These are phyloP conservation scores for Eulemur coronatus DNA, from an alignment of 2,797 vertebrate genomes.

Conservation along the genomic window DNA sequence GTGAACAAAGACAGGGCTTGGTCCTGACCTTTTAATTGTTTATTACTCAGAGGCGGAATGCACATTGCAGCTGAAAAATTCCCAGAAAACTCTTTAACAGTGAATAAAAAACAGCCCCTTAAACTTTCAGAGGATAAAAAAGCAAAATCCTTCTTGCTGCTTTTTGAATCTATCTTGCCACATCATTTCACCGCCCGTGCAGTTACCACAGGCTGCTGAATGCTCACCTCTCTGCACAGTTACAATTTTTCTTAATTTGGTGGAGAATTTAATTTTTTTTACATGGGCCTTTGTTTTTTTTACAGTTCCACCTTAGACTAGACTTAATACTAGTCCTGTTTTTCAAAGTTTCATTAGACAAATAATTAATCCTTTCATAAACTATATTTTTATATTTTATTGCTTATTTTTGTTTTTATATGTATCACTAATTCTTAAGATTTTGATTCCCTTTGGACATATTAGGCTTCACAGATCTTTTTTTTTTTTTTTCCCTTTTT, in stretches of 20 bases:
- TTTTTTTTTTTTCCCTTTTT: no score
- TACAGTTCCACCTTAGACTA: background rate
- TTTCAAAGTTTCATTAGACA: background rate
- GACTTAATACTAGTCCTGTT: background rate
- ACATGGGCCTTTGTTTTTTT: background rate
- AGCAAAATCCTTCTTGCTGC: background rate
- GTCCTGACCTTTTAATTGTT: background rate
- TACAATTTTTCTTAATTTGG: background rate
- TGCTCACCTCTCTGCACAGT: background rate
- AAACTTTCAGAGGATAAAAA: background rate
- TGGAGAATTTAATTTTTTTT: background rate
- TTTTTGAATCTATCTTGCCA: background rate
- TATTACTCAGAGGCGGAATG: background rate
- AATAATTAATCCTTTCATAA: background rate
- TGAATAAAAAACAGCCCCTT: background rate
- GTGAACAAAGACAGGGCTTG: background rate
- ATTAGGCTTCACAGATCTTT: background rate
- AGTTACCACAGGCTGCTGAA: background rate
- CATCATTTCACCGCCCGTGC: accelerated
- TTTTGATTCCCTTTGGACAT: background rate
- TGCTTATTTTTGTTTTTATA: background rate
- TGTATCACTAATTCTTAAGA: background rate
- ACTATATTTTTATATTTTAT: background rate
- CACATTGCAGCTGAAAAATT: background rate
- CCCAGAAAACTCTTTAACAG: background rate